Base-by-base conservation (phyloP, 2,888 invertebrate species). In the Aphodius sticticus region DNA sequence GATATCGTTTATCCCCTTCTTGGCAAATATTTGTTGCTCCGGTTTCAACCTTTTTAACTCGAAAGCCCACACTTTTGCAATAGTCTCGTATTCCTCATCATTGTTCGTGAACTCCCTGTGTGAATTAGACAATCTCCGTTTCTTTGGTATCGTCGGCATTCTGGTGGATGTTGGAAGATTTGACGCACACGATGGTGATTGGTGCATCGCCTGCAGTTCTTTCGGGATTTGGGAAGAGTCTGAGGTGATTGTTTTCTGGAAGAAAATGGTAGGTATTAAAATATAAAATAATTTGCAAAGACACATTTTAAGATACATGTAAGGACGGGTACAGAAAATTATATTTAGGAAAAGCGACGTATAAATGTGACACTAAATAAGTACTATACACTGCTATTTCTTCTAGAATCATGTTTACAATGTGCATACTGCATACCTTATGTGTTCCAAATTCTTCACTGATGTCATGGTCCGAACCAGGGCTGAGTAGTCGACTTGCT, bases 1-100 rank as follows among this genome's bases (percentile, higher is more conserved):
- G 80, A 90, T 88, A 81, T 90, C 89, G 82, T 89, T 89, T 38
- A 90, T 84, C 38, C 89, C 85, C 83, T 90, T 90, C 81, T 90
- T 89, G 6, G 90, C 90, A 81, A 89, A 88, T 81, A 90, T 87
- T 84, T 89, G 87, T 85, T 90, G 90, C 79, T 88, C 87, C 15
- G 88, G 80, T 79, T 87, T 84, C 89, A 90, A 88, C 82, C 87
- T 88, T 79, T 88, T 86, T n/a, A 90, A 84, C 84, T 90, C 89
- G 3, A 88, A 86, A 12, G 90, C 89, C 81, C 90, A 90, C 9
- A 38, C n/a, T 69, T 16, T 16, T n/a, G 89, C 89, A 79, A 90
- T 87, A 26, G 89, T 88, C 79, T 89, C 88, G 76, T 87, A 89
- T 71, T 90, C 89, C 12, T 53, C 53, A 12, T 53, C 53, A 53